Evolutionary conservation across 2,888 invertebrate species (phyloP), one percentile per base, ranked within the genome.

Genomic region (Ennomos quercinarius): DNA sequence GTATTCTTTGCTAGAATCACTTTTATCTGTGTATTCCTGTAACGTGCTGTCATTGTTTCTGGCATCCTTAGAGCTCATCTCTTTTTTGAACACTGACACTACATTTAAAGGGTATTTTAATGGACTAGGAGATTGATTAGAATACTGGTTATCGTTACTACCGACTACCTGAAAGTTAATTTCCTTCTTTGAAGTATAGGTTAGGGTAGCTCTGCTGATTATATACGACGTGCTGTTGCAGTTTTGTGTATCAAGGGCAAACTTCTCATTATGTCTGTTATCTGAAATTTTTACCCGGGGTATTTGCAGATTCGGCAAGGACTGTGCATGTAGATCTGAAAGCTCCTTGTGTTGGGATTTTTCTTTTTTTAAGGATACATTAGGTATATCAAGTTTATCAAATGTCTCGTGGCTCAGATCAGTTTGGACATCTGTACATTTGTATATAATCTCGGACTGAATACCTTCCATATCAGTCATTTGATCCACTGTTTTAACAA

Each of bases 381-480:
- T 87, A 75, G 91, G 91, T 85, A 91, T 85, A 62, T 86, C 80
- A 13, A 91, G 88, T 73, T 77, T 86, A 71, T 90, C 91, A 69
- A 83, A 90, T 44, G 74, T 65, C 58, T 80, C 72, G 56, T 75
- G 76, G 9, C 72, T 62, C 10, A 74, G 52, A 54, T 84, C 78
- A 9, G 78, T 78, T 63, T 81, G 78, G 17, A 76, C 54, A 45
- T 73, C 61, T 13, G 69, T 55, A 50, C 66, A 74, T 17, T 69
- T 77, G 53, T 67, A 74, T 27, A 70, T 64, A n/a, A 68, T 62
- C 36, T 74, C 67, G 10, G 76, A 68, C 62, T 76, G 66, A 53
- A 63, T 63, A 36, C 71, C 68, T 50, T 77, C 74, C 56, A 77
- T 80, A 68, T 83, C 77, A 36, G 84, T 87, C 4, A 72, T 59